Conservation (phyloP, 2,888 invertebrate genomes). For the Brachyopa scutellaris region DNA sequence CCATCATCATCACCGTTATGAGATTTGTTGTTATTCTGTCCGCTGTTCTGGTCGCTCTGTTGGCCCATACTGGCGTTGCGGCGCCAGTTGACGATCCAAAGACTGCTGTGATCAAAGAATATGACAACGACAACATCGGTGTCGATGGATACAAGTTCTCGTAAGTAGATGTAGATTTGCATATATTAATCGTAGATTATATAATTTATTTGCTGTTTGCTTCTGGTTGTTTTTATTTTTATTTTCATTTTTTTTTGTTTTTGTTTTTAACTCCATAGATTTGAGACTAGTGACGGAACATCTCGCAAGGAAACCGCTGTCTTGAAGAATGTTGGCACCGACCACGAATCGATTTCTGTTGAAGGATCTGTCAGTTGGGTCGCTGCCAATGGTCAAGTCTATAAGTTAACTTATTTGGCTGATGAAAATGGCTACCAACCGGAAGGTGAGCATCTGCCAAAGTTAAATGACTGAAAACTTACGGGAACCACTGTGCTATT, state of each 20-base stretch:
- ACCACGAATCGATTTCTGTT: conserved; percentile 80
- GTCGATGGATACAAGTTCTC: conserved; percentile 84
- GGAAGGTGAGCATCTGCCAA: conserved; percentile 77
- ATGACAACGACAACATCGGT: conserved; percentile 83
- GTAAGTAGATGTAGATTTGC: conserved; percentile 78
- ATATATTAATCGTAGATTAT: conserved; percentile 3
- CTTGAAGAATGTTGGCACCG: conserved; percentile 78
- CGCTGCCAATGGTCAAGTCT: conserved; percentile 83
- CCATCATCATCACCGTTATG: conserved; percentile 72
- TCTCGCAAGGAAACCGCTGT: conserved; percentile 79
- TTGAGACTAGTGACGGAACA: conserved; percentile 81
- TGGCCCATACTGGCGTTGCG: conserved; percentile 73
- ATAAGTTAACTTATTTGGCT: conserved; percentile 82
- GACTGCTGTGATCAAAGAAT: conserved; percentile 75
- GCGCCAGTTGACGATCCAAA: conserved; percentile 73
- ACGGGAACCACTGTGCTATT: conserved; percentile 49
- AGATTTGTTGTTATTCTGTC: conserved; percentile 79
- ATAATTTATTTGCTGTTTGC: not conserved
- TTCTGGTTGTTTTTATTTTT: no score
- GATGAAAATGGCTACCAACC: conserved; percentile 78
- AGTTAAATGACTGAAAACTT: conserved; percentile 5
- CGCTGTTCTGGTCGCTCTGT: conserved; percentile 70
- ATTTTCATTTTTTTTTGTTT: no score
- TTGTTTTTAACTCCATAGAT: conserved; percentile 74
- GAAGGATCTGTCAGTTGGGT: conserved; percentile 83